Conservation (phyloP, 2,113 vertebrate species). For the Elachura formosa region DNA sequence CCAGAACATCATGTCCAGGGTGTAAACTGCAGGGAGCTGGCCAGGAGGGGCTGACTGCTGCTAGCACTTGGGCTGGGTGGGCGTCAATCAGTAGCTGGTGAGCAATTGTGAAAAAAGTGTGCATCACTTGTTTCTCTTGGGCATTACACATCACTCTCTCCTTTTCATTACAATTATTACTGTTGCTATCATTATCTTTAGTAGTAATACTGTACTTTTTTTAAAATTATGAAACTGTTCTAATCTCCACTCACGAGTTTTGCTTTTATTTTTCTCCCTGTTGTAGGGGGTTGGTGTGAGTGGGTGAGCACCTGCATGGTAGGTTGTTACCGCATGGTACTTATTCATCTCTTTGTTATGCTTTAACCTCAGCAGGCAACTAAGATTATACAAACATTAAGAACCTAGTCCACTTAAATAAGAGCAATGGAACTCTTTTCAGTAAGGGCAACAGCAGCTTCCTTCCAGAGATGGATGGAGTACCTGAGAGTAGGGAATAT, state of each 20-base stretch:
- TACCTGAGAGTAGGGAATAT: neutral
- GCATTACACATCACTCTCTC: neutral
- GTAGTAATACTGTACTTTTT: neutral
- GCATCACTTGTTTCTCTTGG: neutral
- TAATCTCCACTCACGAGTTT: neutral
- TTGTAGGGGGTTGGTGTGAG: neutral
- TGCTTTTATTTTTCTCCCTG: neutral
- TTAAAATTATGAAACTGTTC: neutral
- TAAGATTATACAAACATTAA: neutral
- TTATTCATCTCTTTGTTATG: neutral
- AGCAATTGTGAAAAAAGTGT: fast-evolving
- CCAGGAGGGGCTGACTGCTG: neutral
- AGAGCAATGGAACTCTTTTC: neutral
- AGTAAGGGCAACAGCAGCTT: neutral
- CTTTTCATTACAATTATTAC: neutral
- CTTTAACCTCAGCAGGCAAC: neutral
- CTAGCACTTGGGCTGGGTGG: neutral
- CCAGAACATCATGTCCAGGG: neutral
- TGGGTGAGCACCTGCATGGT: neutral
- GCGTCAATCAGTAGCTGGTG: neutral
- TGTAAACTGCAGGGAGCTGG: neutral
- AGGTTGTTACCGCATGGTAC: neutral
- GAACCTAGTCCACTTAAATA: neutral
- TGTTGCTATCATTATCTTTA: neutral
- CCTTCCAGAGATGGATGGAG: neutral